phyloP scores from a whole-genome alignment of 2,888 invertebrate genomes.

The Pammene aurita region DNA sequence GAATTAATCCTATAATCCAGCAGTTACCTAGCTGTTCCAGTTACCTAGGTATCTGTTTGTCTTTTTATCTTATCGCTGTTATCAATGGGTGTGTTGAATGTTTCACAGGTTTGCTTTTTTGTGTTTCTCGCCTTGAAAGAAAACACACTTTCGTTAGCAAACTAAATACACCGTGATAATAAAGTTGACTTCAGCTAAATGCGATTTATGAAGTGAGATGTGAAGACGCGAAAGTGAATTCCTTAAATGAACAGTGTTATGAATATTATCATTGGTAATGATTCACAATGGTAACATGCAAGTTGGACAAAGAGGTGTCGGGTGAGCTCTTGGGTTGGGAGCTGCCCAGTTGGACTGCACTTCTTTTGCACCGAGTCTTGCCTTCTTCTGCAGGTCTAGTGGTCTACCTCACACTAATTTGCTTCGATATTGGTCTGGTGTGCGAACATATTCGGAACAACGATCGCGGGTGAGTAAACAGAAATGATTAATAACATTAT shows the following conservation, averaged over 20 bases:
- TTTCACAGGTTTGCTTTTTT: conserved; percentile 49
- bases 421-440: conserved; percentile 86
- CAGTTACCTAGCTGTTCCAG: conserved; percentile 43
- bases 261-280: conserved; percentile 17
- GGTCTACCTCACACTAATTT: conserved; percentile 86
- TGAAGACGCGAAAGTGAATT: background rate
- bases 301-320: conserved; percentile 70
- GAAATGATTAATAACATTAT: background rate
- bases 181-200: background rate
- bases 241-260: background rate
- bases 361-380: conserved; percentile 70
- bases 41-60: conserved; percentile 55
- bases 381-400: conserved; percentile 81
- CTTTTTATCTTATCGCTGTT: conserved; percentile 72
- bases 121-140: conserved; percentile 53
- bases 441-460: conserved; percentile 85
- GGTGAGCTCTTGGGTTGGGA: conserved; percentile 73
- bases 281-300: conserved; percentile 73
- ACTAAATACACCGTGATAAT: background rate
- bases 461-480: conserved; percentile 78
- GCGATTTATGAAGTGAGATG: background rate
- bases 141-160: conserved; percentile 41
- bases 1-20: conserved; percentile 44
- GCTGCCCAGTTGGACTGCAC: conserved; percentile 73
- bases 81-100: conserved; percentile 69